Base-by-base conservation (phyloP, 1,140 invertebrate species). In the Procambarus virginalis region DNA sequence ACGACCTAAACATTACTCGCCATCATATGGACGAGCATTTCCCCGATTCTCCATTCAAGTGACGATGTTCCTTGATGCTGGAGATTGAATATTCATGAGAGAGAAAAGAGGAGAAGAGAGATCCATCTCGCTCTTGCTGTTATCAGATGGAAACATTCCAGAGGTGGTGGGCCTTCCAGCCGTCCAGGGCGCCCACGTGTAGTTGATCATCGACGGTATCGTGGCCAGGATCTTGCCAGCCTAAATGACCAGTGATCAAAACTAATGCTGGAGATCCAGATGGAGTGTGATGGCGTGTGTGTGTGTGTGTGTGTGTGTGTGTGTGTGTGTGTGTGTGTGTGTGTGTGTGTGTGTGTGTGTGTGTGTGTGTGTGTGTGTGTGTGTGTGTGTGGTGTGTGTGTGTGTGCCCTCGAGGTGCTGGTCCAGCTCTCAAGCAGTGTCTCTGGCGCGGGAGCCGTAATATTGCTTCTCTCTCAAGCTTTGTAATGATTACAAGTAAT, bases 241-340 rank as follows among this genome's bases (percentile, higher is more conserved):
- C 45, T 80, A 80, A 80, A 80, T 80, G 78, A 80, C 78, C 48
- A 55, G 78, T 55, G 78, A 80, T 80, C 34, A 80, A 80, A 80
- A 49, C 46, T 80, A 80, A 80, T 80, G 78, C 49, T 55, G 14
- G 78, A 80, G 48, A 55, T 55, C 55, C n/a, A 55, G 49, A 17
- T 55, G 46, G 55, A 58, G 55, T 58, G 55, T 9, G 55, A 58
- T 76, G 34, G 34, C 34, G 34, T 34, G 34, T 34, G 34, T 34
- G 34, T 34, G 34, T 34, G 34, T 34, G 34, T 34, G 34, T 34
- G 34, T 34, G 34, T 34, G 34, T 34, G 34, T 34, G 34, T 34
- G 34, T 34, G 34, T 34, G 34, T 34, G 34, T 70, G n/a, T 68
- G 12, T 68, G n/a, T 68, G 4, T 10, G 20, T 70, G 20, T 70